Evolutionary conservation across 2,113 vertebrate genomes (phyloP).

Genomic region (Loxodonta africana): DNA sequence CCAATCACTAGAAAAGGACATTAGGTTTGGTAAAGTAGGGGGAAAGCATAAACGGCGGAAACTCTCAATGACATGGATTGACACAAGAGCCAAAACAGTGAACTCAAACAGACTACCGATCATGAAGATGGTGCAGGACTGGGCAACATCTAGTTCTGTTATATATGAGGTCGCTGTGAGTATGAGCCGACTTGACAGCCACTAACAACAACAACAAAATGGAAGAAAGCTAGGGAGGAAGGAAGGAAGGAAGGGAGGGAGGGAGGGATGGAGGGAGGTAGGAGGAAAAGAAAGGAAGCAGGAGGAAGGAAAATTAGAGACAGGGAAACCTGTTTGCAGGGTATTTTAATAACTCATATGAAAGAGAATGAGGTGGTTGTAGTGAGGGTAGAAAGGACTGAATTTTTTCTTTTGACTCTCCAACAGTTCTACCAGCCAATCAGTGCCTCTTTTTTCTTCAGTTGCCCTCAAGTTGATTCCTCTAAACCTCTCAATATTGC

Average conservation of each 20-base stretch:
- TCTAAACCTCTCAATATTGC: rapidly evolving
- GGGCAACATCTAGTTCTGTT: not conserved
- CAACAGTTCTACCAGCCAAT: not conserved
- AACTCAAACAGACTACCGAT: not conserved
- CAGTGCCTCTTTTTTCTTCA: not conserved
- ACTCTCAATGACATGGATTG: not conserved
- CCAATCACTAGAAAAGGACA: not conserved
- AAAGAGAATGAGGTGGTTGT: not conserved
- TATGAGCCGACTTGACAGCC: not conserved
- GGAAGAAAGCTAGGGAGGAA: too few relatives aligned
- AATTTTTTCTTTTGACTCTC: not conserved
- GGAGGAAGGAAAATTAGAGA: not conserved
- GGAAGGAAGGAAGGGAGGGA: too few relatives aligned
- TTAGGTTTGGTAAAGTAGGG: not conserved
- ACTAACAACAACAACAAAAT: not conserved
- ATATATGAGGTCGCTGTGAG: not conserved
- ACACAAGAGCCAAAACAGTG: not conserved
- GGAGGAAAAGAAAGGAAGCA: too few relatives aligned
- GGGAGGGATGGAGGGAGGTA: too few relatives aligned
- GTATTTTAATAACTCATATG: not conserved
- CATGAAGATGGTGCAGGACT: not conserved
- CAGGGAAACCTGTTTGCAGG: not conserved
- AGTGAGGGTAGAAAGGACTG: not conserved
- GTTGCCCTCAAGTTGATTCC: not conserved
- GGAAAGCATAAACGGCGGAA: not conserved